phyloP scores from a whole-genome alignment of 2,888 invertebrate species.

The Nyleta sp. region DNA sequence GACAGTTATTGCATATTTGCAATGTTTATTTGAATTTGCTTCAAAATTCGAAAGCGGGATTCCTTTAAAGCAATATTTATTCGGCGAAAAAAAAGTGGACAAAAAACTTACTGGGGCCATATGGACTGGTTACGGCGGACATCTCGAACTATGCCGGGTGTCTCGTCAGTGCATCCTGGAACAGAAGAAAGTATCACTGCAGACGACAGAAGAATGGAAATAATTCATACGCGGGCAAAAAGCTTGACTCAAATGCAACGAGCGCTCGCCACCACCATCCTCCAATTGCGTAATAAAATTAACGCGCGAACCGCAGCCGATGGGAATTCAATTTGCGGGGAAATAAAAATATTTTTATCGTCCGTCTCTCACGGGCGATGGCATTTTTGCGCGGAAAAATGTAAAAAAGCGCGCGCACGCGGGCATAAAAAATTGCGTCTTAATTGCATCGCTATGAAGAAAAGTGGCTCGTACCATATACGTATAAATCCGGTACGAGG shows the following conservation, averaged over 20 bases:
- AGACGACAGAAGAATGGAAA: conserved; percentile 55
- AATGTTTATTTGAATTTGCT: conserved; percentile 19
- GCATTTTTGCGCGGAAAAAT: conserved; percentile 39
- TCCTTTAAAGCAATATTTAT: conserved; percentile 22
- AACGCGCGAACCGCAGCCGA: conserved; percentile 26
- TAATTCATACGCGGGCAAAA: conserved; percentile 40
- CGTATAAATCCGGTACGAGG: conserved; percentile 53
- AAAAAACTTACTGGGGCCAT: conserved; percentile 81
- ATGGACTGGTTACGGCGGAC: conserved; percentile 82
- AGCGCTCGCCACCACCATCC: conserved; percentile 2
- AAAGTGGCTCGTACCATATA: conserved; percentile 59
- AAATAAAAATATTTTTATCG: conserved; percentile 26
- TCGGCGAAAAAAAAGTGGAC: neutral
- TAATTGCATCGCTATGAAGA: conserved; percentile 57
- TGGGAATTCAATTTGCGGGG: conserved; percentile 41
- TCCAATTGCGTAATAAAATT: conserved; percentile 45
- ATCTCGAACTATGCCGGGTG: conserved; percentile 76
- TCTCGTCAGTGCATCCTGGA: conserved; percentile 79
- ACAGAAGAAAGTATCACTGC: conserved; percentile 66
- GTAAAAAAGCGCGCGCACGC: conserved; percentile 27
- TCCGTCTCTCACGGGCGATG: conserved; percentile 13
- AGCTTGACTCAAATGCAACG: conserved; percentile 17
- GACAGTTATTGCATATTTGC: neutral
- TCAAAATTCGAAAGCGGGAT: conserved; percentile 4
- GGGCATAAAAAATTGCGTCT: conserved; percentile 49